These are phyloP conservation scores for Tipula unca DNA, from an alignment of 2,888 invertebrate genomes.

Conservation along the genomic window DNA sequence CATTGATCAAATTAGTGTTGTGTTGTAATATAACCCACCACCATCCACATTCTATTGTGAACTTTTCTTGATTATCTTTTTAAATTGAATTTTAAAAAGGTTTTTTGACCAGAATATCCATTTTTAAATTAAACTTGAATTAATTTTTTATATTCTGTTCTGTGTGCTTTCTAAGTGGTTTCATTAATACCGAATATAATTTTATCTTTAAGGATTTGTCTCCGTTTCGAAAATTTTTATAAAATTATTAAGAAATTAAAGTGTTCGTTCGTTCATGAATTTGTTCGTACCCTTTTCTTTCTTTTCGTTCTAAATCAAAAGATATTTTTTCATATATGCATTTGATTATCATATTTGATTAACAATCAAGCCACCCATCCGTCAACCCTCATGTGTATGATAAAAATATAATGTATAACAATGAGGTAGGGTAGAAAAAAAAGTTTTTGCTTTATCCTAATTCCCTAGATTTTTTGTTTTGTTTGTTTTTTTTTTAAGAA, in stretches of 20 bases:
- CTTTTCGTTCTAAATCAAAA: neutral
- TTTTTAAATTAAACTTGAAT: neutral
- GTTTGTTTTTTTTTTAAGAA: neutral
- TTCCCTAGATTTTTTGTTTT: neutral
- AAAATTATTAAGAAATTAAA: neutral
- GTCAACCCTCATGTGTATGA: slow-evolving; percentile 10
- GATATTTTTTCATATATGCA: neutral
- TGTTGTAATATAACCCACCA: neutral
- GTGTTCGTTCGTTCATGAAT: neutral
- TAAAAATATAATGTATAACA: neutral
- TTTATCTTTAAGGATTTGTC: neutral
- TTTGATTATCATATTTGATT: slow-evolving; percentile 20
- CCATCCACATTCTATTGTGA: neutral
- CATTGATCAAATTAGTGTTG: neutral
- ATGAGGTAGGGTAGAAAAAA: neutral
- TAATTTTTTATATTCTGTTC: neutral
- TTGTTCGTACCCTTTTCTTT: neutral
- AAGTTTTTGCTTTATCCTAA: neutral
- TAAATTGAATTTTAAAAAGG: neutral
- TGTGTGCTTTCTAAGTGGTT: slow-evolving; percentile 4
- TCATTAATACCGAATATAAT: neutral
- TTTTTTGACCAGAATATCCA: slow-evolving; percentile 14
- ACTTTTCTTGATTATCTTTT: neutral
- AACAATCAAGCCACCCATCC: slow-evolving; percentile 19
- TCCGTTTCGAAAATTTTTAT: neutral